Base-by-base conservation (phyloP, 1,140 invertebrate genomes). In the Atta colombica region DNA sequence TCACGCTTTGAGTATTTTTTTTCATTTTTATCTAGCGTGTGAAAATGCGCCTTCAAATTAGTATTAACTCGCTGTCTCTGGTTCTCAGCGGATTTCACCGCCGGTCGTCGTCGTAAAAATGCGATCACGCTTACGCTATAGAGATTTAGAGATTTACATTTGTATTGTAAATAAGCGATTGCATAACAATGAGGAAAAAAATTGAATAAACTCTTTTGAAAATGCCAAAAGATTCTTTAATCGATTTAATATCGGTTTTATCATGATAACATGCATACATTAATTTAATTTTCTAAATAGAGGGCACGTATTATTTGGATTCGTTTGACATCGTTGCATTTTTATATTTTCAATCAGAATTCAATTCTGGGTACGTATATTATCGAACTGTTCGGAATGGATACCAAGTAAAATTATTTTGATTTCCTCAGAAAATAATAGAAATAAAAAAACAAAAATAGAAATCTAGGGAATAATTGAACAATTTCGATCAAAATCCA, bases 1-100 rank as follows among this genome's bases (percentile, higher is more conserved):
- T 25, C 6, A 0, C 0, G 25, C 2, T 53, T 69, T 5, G 35
- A 35, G 6, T 18, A 6, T 3, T 14, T 25, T 31, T 51, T 16
- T 35, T 51, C 25, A 21, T n/a, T 49, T 88, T 87, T 77, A 85
- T 68, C 35, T 39, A 31, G 5, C 35, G 16, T 28, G 53, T 16
- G 16, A 53, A 63, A 63, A 18, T 55, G 66, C 7, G 51, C 2
- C 31, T 78, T n/a, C 28, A 35, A 68, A 61, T 82, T 69, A 53
- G 16, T 21, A 58, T 21, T 21, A 18, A 89, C 72, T 31, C 21
- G 74, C 58, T 78, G 18, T 1, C 28, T 66, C 88, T 66, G 85
- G 88, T 77, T 89, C 25, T 63, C n/a, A 66, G 18, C 61, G 28
- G 66, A 84, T 87, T 45, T 2, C 14, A 45, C 35, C 68, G 39